Percentiles rank a stretch among this genome's conserved stretches.
These are phyloP conservation scores for Cacatua alba DNA, from an alignment of 2,113 vertebrate species.

Conservation along the genomic window DNA sequence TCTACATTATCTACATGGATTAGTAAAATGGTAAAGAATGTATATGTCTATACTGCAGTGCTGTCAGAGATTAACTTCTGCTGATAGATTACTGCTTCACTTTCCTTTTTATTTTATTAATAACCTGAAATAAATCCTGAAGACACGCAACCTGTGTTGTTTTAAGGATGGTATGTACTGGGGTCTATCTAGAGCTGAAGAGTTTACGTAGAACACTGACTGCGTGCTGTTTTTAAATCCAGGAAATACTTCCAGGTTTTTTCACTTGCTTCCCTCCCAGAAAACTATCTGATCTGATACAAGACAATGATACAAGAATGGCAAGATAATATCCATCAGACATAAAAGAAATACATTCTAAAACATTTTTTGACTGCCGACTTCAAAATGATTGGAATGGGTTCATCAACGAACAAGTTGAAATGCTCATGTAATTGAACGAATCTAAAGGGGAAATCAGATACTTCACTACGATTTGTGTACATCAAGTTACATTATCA, in stretches of 20 bases:
- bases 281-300: background rate
- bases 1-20: background rate
- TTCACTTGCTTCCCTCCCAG: background rate
- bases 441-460: background rate
- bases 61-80: background rate
- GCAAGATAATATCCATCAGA: background rate
- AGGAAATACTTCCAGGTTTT: background rate
- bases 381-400: background rate
- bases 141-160: background rate
- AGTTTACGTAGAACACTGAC: background rate
- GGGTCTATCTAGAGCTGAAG: background rate
- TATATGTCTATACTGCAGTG: background rate
- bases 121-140: background rate
- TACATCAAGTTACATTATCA: background rate
- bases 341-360: background rate
- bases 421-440: background rate
- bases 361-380: background rate
- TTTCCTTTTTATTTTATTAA: background rate
- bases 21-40: background rate
- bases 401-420: background rate
- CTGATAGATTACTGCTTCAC: background rate
- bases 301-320: background rate
- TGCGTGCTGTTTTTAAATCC: background rate
- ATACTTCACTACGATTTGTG: background rate
- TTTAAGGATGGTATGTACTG: accelerated